Conservation (phyloP, 2,888 invertebrate species). For the Perizoma flavofasciatum region DNA sequence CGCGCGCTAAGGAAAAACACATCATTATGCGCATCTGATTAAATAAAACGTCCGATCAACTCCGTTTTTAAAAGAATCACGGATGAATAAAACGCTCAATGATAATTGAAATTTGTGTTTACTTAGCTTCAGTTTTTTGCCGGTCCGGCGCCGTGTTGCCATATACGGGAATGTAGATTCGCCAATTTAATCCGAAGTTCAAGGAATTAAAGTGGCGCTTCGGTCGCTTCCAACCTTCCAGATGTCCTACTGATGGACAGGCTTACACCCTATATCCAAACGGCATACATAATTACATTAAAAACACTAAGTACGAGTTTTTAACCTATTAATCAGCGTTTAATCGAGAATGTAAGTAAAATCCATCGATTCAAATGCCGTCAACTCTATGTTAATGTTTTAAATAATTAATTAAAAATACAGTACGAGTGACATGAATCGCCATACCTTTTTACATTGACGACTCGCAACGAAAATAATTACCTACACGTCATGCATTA, state of each 20-base stretch:
- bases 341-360: conserved; percentile 48
- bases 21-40: conserved; percentile 79
- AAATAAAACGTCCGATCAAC: conserved; percentile 58
- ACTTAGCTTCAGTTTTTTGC: conserved; percentile 71
- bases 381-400: conserved; percentile 35
- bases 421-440: conserved; percentile 59
- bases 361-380: conserved; percentile 33
- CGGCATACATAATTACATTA: conserved; percentile 54
- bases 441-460: conserved; percentile 54
- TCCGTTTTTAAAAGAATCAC: conserved; percentile 69
- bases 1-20: conserved; percentile 68
- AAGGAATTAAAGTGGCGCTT: conserved; percentile 64
- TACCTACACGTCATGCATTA: conserved; percentile 78
- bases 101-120: conserved; percentile 82
- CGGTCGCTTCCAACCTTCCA: conserved; percentile 43
- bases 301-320: conserved; percentile 36
- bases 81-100: conserved; percentile 76
- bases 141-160: conserved; percentile 65
- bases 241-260: conserved; percentile 56
- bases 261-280: conserved; percentile 22
- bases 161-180: conserved; percentile 74
- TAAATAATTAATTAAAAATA: conserved; percentile 45
- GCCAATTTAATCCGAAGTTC: conserved; percentile 72
- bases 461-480: conserved; percentile 72
- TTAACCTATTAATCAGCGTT: conserved; percentile 10